Base-by-base conservation (phyloP, 53 echinoderm and acorn worm genomes). In the Stichopus horrens region DNA sequence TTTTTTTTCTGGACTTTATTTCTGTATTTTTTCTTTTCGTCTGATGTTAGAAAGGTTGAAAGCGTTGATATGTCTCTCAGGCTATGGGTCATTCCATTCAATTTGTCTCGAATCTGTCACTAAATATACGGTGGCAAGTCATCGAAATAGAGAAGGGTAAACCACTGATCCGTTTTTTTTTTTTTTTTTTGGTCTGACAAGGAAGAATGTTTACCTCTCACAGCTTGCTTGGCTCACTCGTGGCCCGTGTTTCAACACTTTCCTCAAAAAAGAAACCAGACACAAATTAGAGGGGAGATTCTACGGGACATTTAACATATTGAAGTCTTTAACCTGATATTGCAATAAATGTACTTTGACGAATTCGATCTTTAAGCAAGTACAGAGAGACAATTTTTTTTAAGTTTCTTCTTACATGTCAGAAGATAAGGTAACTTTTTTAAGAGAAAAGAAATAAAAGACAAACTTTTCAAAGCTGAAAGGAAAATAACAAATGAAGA, bases 71-170 rank as follows among this genome's bases (percentile, higher is more conserved):
- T 63, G 63, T 63, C 63, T 13, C 16, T 63, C 16, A 63, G 37
- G 63, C 63, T 63, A 63, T 63, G 63, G 63, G 63, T 63, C 63
- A 63, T 63, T 63, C 63, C 63, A 63, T 63, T 63, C 63, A 63
- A 63, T 63, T 63, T 63, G 63, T 16, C 16, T 13, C 63, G 11
- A 63, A 63, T 63, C 63, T 63, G 63, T 63, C 63, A 63, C 63
- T 63, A 63, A 10, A 63, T 7, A 7, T 63, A 63, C 63, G 63
- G 16, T 63, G 63, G 10, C 63, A 16, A 63, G 5, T 63, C 63
- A 63, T 63, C 16, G 63, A 63, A 5, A 13, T 16, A 63, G 16
- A 10, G 63, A 10, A 10, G 63, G 63, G 63, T 63, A 63, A 63
- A 10, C 63, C 63, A 10, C 63, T 16, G 16, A 63, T 63, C 63